Evolutionary conservation across 2,888 invertebrate species (phyloP).

Genomic region (Pediacus dermestoides): DNA sequence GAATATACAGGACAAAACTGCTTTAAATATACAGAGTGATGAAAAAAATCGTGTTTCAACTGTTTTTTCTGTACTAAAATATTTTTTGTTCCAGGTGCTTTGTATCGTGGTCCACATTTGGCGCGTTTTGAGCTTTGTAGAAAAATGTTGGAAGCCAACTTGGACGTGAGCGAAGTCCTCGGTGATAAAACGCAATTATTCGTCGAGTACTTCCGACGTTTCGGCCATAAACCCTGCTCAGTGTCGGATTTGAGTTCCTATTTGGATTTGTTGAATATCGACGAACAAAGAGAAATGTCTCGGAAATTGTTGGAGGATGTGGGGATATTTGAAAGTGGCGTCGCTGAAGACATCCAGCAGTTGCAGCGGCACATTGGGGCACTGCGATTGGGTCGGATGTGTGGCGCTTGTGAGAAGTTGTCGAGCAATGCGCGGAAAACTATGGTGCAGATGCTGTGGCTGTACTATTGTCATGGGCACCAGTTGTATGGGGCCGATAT

Average conservation of each 20-base stretch:
- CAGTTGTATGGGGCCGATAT: slow-evolving; percentile 56
- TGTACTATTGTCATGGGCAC: slow-evolving; percentile 64
- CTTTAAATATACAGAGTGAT: too few species aligned
- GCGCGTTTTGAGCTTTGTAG: slow-evolving; percentile 75
- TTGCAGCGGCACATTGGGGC: slow-evolving; percentile 82
- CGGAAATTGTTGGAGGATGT: slow-evolving; percentile 60
- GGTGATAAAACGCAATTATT: slow-evolving; percentile 68
- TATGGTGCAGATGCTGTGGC: slow-evolving; percentile 59
- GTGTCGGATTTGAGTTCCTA: slow-evolving; percentile 79
- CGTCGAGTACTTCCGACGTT: slow-evolving; percentile 73
- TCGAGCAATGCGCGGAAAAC: slow-evolving; percentile 55
- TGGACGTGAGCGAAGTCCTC: slow-evolving; percentile 54
- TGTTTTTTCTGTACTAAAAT: slow-evolving; percentile 12
- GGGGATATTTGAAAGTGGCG: slow-evolving; percentile 60
- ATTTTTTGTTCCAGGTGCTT: slow-evolving; percentile 44
- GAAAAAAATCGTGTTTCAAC: too few species aligned
- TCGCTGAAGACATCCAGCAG: slow-evolving; percentile 48
- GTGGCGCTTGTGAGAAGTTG: slow-evolving; percentile 63
- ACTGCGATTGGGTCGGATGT: slow-evolving; percentile 69
- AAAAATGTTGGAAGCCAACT: slow-evolving; percentile 54
- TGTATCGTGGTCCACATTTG: slow-evolving; percentile 76
- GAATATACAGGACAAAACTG: too few species aligned
- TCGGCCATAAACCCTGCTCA: slow-evolving; percentile 84
- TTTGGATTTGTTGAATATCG: slow-evolving; percentile 63
- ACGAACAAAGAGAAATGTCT: slow-evolving; percentile 59